Evolutionary conservation across 2,113 vertebrate genomes (phyloP).

Genomic region (Chelonoidis abingdonii): DNA sequence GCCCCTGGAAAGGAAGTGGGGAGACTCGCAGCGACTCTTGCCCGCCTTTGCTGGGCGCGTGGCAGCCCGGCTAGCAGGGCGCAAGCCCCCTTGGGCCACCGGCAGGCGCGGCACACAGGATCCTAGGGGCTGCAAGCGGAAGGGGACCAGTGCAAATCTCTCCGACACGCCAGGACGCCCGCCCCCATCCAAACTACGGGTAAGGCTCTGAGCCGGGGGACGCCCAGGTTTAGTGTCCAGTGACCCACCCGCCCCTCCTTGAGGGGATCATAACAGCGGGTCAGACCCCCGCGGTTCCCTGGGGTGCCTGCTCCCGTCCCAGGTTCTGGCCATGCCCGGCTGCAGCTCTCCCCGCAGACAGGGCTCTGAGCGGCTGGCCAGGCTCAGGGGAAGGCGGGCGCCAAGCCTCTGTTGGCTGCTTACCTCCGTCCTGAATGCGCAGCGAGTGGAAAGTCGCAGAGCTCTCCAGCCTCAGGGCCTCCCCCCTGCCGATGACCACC

Average conservation of each 20-base stretch:
- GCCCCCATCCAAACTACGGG: too few species aligned
- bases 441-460: conserved; percentile 55
- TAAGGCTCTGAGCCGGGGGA: background rate
- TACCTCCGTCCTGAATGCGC: conserved; percentile 47
- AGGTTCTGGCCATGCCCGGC: background rate
- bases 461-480: conserved; percentile 48
- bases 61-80: too few species aligned
- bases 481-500: conserved; percentile 42
- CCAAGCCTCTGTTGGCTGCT: background rate
- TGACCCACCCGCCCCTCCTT: too few species aligned
- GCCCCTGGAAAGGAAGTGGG: conserved; percentile 20
- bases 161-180: too few species aligned
- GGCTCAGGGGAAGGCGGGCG: too few species aligned
- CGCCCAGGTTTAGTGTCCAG: background rate
- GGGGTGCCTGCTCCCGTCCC: background rate
- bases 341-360: fast-evolving
- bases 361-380: too few species aligned
- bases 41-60: background rate
- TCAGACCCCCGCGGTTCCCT: too few species aligned
- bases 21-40: background rate
- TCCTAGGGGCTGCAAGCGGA: background rate
- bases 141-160: background rate
- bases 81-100: background rate
- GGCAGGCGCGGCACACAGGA: background rate
- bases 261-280: too few species aligned